Conservation (phyloP, 1,140 invertebrate species). For the Heterodera carotae region DNA sequence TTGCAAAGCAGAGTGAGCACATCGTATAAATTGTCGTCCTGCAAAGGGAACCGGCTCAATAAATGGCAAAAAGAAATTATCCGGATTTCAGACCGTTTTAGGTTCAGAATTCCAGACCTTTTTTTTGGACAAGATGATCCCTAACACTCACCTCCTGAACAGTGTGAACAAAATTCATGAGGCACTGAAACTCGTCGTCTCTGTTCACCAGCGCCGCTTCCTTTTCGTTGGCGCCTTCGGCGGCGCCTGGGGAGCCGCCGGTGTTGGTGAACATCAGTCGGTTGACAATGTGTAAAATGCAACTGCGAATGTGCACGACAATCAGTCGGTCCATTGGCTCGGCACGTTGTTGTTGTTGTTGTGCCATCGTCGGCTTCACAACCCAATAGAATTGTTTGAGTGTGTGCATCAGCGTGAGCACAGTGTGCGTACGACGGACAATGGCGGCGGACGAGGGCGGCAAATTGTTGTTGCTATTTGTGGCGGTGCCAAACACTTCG, state of each 20-base stretch:
- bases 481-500: constrained; percentile 85
- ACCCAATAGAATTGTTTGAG: constrained; percentile 99
- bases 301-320: constrained; percentile 53
- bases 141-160: constrained; percentile 88
- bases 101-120: constrained; percentile 25
- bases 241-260: too few relatives aligned
- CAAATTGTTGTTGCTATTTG: constrained; percentile 88
- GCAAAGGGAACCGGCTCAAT: too few relatives aligned
- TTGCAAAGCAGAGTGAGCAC: constrained; percentile 94
- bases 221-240: constrained; percentile 38
- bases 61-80: too few relatives aligned
- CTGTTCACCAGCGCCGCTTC: constrained; percentile 73
- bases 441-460: constrained; percentile 76
- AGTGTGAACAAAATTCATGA: constrained; percentile 94
- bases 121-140: not conserved
- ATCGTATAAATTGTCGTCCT: constrained; percentile 98
- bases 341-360: constrained; percentile 2
- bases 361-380: constrained; percentile 75
- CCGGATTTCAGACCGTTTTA: too few relatives aligned
- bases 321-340: constrained; percentile 29
- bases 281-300: constrained; percentile 54
- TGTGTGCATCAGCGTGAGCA: constrained; percentile 95
- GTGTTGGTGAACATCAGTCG: constrained; percentile 46
- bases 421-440: constrained; percentile 90
- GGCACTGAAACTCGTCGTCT: constrained; percentile 95